Conservation (phyloP, 2,888 invertebrate species). For the Timema cristinae region DNA sequence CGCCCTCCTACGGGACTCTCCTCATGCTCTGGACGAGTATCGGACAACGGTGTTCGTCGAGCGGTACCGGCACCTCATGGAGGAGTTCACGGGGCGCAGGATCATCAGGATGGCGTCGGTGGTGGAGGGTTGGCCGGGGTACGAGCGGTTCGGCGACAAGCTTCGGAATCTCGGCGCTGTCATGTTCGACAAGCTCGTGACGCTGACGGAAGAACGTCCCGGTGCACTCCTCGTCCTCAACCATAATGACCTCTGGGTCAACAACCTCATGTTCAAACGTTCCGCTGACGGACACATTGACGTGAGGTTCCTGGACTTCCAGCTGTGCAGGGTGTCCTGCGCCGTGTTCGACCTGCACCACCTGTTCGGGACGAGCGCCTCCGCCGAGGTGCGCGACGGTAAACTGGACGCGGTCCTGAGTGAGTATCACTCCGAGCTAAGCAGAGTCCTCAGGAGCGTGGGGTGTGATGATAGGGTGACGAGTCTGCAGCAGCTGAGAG, state of each 20-base stretch:
- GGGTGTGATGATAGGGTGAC: too few species aligned
- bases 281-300: constrained; percentile 10
- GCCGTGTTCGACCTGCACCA: constrained; percentile 24
- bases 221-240: constrained; percentile 14
- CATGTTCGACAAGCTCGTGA: too few species aligned
- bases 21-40: constrained; percentile 7
- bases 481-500: too few species aligned
- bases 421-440: too few species aligned
- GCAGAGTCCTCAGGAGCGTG: too few species aligned
- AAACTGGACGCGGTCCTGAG: constrained; percentile 17
- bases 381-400: neutral
- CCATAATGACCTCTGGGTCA: constrained; percentile 28
- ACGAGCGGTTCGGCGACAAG: constrained; percentile 21
- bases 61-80: constrained; percentile 11
- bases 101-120: constrained; percentile 14
- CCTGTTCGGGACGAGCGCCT: constrained; percentile 22
- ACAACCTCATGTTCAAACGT: constrained; percentile 28
- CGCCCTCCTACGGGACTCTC: constrained; percentile 13
- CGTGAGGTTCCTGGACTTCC: constrained; percentile 26
- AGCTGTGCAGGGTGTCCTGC: constrained; percentile 18
- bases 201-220: too few species aligned
- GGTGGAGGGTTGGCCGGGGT: constrained; percentile 21
- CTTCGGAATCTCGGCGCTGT: neutral
- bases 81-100: neutral
- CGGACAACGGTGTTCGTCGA: constrained; percentile 17